A percentile compares a stretch with the other conserved stretches of the same genome.
These are phyloP conservation scores for Cerastis leucographa DNA, from an alignment of 2,888 invertebrate genomes.

Conservation along the genomic window DNA sequence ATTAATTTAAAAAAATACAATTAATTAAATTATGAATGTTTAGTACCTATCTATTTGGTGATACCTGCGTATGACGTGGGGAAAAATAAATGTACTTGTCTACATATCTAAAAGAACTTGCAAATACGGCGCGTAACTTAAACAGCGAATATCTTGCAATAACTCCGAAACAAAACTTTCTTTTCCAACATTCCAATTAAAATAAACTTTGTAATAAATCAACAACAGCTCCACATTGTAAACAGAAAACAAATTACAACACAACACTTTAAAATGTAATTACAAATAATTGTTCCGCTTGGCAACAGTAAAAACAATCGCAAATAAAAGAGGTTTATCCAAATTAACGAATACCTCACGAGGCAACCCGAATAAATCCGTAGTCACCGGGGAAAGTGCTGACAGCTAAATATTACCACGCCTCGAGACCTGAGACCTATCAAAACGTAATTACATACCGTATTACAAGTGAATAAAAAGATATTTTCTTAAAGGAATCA, in stretches of 20 bases:
- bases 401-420: constrained; percentile 81
- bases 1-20: neutral
- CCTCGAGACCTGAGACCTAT: constrained; percentile 75
- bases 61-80: neutral
- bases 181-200: constrained; percentile 40
- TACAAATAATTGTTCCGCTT: constrained; percentile 64
- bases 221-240: constrained; percentile 50
- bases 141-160: neutral
- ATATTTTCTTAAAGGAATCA: constrained; percentile 75
- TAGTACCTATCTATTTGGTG: too few species aligned
- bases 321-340: constrained; percentile 61
- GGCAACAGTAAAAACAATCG: constrained; percentile 67
- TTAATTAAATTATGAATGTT: too few species aligned
- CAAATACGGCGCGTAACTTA: neutral
- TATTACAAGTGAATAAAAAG: constrained; percentile 73
- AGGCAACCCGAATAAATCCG: constrained; percentile 64
- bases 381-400: constrained; percentile 75
- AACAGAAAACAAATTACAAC: constrained; percentile 59
- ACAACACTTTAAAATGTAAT: constrained; percentile 62
- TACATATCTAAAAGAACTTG: neutral
- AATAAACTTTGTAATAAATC: constrained; percentile 58
- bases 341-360: constrained; percentile 71
- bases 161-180: constrained; percentile 25
- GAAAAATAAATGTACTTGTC: neutral
- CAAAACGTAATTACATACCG: constrained; percentile 79